Conservation (phyloP, 2,113 vertebrate species). For the Oncorhynchus tshawytscha region DNA sequence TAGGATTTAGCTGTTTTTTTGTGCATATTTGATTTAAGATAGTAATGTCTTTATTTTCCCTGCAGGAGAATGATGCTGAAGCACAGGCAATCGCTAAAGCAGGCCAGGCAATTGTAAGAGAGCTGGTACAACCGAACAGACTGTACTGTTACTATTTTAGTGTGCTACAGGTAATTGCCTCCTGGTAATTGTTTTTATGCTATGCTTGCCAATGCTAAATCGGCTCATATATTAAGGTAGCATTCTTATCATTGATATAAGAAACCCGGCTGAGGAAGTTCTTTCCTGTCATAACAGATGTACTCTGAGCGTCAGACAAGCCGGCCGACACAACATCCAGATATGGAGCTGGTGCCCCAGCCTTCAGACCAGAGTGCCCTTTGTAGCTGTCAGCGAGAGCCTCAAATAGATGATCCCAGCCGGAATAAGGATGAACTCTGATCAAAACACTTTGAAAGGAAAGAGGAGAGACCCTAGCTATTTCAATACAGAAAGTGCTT, state of each 20-base stretch:
- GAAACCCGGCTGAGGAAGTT: too few species aligned
- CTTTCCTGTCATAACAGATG: conserved; percentile 41
- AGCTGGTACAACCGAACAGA: conserved; percentile 83
- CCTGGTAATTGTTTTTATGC: not conserved
- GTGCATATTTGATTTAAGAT: too few species aligned
- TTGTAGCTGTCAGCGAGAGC: conserved; percentile 74
- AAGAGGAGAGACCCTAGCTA: not conserved
- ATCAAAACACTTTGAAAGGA: conserved; percentile 3
- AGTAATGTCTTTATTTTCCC: conserved; percentile 43
- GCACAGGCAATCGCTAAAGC: conserved; percentile 77
- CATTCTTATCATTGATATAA: too few species aligned
- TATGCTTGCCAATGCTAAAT: not conserved
- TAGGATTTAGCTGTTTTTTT: too few species aligned
- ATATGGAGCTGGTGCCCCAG: conserved; percentile 88
- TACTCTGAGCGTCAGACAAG: conserved; percentile 80
- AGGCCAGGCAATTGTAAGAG: conserved; percentile 78
- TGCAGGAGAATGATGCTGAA: conserved; percentile 80
- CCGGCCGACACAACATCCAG: conserved; percentile 72
- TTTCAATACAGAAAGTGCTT: conserved; percentile 3
- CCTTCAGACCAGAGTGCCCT: conserved; percentile 71
- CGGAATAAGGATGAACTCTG: conserved; percentile 64
- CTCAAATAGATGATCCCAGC: not conserved
- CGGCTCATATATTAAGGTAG: not conserved
- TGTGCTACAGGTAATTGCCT: conserved; percentile 60
- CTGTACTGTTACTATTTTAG: conserved; percentile 90